These are phyloP conservation scores for Drosophila neonasuta DNA, from an alignment of 2,888 invertebrate species.

Conservation along the genomic window DNA sequence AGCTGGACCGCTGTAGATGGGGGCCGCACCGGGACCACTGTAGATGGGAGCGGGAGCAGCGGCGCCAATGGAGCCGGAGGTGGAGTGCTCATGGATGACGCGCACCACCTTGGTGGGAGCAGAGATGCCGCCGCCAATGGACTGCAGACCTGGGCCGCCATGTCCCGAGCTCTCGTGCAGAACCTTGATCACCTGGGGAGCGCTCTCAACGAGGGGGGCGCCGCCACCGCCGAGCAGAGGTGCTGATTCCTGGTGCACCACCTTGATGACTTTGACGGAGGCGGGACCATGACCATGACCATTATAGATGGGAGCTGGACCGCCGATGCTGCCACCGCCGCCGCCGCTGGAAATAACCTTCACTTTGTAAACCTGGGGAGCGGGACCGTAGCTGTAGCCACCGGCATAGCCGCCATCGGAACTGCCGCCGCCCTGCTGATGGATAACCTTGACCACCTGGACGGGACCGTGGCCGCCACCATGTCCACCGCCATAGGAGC, in stretches of 20 bases:
- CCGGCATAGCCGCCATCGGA: slow-evolving; percentile 53
- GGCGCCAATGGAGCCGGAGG: slow-evolving; percentile 16
- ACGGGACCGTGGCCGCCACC: slow-evolving; percentile 37
- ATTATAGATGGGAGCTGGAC: slow-evolving; percentile 44
- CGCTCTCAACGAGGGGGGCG: slow-evolving; percentile 40
- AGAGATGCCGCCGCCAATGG: slow-evolving; percentile 12
- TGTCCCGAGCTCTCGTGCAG: slow-evolving; percentile 56
- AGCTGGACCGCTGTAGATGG: slow-evolving; percentile 16
- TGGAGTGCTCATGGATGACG: slow-evolving; percentile 73
- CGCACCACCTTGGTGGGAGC: slow-evolving; percentile 69
- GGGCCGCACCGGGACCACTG: slow-evolving; percentile 37
- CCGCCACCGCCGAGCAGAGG: slow-evolving; percentile 3
- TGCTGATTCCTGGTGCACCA: slow-evolving; percentile 62
- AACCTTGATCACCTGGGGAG: slow-evolving; percentile 59
- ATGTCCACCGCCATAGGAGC: slow-evolving; percentile 43
- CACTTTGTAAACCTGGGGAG: slow-evolving; percentile 66
- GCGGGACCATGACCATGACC: slow-evolving; percentile 21
- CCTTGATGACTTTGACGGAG: slow-evolving; percentile 68
- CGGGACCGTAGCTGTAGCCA: slow-evolving; percentile 57
- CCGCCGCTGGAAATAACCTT: slow-evolving; percentile 66
- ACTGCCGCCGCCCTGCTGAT: slow-evolving; percentile 56
- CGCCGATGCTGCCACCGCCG: slow-evolving; percentile 33
- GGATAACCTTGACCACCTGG: slow-evolving; percentile 64
- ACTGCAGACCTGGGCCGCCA: neutral
- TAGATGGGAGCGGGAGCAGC: slow-evolving; percentile 35